Base-by-base conservation (phyloP, 2,797 vertebrate genomes). In the Argyrosomus regius region DNA sequence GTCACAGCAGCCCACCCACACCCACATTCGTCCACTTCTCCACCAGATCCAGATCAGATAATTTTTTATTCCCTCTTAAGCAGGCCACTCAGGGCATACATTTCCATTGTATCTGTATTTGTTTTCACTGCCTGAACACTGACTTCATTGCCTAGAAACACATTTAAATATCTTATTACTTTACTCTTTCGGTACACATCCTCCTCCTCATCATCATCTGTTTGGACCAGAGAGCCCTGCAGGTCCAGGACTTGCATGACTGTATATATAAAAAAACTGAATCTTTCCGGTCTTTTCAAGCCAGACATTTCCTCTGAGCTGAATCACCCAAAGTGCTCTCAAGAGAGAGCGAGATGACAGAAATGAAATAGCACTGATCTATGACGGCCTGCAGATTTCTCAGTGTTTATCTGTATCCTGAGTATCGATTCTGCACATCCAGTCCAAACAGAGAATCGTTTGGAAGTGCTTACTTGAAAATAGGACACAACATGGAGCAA, bases 61-160 rank as follows among this genome's bases (percentile, higher is more conserved):
- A 24, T 52, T 64, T 46, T 45, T 43, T 43, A n/a, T 72, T 72
- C 3, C 31, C 26, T 53, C 26, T 3, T 17, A 17, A 22, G 14
- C 45, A 53, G 60, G 24, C 16, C 0, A 26, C 9, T 18, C 41
- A 54, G 5, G 18, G 3, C 24, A 54, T 13, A 67, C 7, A 52
- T 52, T 77, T 68, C 65, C n/a, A 31, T 20, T 56, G 12, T 35
- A 31, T 43, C 28, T 68, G 50, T 73, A 39, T 84, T 84, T 0
- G 60, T 83, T 83, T 77, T 54, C 65, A 46, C 48, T 35, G 53
- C 46, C 58, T 70, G n/a, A 59, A 77, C 18, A 61, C 53, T 61
- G 61, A 82, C 68, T 46, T 49, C 48, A 73, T 62, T 77, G 61
- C 65, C 61, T 41, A 26, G 35, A 71, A 80, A 72, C 72, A 28